These are phyloP conservation scores for Heteractis magnifica DNA, from an alignment of 92 coral and sea anemone genomes.

Conservation along the genomic window DNA sequence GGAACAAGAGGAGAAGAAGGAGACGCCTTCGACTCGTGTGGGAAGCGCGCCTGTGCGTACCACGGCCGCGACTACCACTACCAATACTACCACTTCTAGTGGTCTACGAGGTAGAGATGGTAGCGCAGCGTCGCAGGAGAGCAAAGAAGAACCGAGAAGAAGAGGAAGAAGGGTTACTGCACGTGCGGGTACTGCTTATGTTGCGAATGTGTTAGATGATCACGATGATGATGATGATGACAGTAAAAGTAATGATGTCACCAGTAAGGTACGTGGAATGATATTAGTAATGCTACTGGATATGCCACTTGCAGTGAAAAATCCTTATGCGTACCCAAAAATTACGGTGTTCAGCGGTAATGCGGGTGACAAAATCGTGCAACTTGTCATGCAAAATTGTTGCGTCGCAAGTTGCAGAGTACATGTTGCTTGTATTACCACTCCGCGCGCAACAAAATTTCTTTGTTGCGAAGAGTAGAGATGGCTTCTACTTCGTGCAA, in stretches of 20 bases:
- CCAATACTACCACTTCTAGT: constrained; percentile 58
- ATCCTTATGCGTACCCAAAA: too few relatives aligned
- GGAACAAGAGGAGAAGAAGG: constrained; percentile 56
- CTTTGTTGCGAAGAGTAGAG: too few relatives aligned
- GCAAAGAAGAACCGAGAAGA: constrained; percentile 47
- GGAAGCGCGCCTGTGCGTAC: constrained; percentile 64
- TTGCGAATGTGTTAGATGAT: constrained; percentile 48
- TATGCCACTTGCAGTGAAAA: too few relatives aligned
- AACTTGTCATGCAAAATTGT: too few relatives aligned
- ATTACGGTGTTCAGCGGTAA: too few relatives aligned
- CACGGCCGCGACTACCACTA: constrained; percentile 72
- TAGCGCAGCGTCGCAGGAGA: constrained; percentile 61
- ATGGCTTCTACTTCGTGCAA: too few relatives aligned
- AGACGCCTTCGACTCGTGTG: constrained; percentile 49
- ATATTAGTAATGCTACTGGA: neutral
- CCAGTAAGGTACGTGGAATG: constrained; percentile 11
- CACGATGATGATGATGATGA: constrained; percentile 59
- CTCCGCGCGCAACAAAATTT: too few relatives aligned
- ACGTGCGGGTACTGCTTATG: constrained; percentile 71
- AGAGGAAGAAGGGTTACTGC: constrained; percentile 53
- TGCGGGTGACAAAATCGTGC: too few relatives aligned
- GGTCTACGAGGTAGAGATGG: constrained; percentile 48
- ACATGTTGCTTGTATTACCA: too few relatives aligned
- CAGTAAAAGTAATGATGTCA: constrained; percentile 34
- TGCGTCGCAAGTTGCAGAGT: too few relatives aligned